These are phyloP conservation scores for Apostichopus parvimensis DNA, from an alignment of 35 echinoderm and acorn worm species.

Conservation along the genomic window DNA sequence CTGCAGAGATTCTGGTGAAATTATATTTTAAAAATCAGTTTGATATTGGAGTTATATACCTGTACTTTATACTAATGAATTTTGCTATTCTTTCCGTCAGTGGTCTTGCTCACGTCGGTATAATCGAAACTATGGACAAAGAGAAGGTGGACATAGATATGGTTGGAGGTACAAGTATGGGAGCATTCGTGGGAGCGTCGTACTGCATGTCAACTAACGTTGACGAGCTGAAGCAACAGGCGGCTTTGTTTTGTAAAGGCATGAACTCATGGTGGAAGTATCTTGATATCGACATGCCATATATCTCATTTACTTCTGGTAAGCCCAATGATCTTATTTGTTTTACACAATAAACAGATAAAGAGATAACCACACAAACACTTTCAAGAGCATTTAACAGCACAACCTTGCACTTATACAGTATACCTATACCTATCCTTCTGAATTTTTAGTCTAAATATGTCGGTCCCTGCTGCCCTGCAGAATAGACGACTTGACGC, in stretches of 20 bases:
- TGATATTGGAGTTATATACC: too few species aligned
- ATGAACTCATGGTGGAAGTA: neutral
- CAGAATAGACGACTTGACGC: too few species aligned
- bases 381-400: neutral
- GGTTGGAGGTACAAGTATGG: conserved; percentile 58
- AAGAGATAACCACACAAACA: too few species aligned
- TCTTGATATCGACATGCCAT: neutral
- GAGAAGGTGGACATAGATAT: conserved; percentile 43
- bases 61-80: too few species aligned
- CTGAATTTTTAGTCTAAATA: too few species aligned
- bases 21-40: too few species aligned
- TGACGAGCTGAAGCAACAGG: neutral
- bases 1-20: too few species aligned
- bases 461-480: too few species aligned
- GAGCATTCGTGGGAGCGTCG: conserved; percentile 39
- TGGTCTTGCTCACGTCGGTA: conserved; percentile 45
- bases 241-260: neutral
- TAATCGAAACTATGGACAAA: conserved; percentile 9
- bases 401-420: too few species aligned
- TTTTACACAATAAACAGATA: too few species aligned
- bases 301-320: neutral
- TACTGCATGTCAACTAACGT: conserved; percentile 16
- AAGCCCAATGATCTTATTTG: neutral
- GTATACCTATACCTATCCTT: too few species aligned
- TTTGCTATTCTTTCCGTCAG: conserved; percentile 1